Base-by-base conservation (phyloP, 2,113 vertebrate genomes). In the Diadophis punctatus region DNA sequence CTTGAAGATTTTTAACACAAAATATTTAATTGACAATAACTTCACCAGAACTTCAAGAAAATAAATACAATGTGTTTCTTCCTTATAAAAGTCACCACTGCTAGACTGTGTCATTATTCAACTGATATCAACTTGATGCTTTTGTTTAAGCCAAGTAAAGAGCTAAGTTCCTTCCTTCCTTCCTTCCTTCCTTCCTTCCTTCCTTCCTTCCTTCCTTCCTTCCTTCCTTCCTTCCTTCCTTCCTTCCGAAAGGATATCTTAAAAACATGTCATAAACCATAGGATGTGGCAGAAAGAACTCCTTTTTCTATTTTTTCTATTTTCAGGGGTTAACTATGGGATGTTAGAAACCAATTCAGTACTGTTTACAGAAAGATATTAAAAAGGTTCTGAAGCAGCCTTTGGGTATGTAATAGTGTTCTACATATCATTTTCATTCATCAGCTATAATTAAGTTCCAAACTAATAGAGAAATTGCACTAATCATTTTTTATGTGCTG, bases 1-100 rank as follows among this genome's bases (percentile, higher is more conserved):
- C 22, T 88, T 74, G 0, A 56, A 89, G 34, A 0, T 0, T 88
- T 94, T 84, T 16, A 94, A 93, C 46, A 68, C 39, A 93, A 52
- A 60, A 87, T 91, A 92, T 56, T 89, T 68, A 91, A 94, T 85
- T 87, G 0, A 51, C 90, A 90, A 51, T n/a, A 95, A 95, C 91
- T 51, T 93, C 46, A 94, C 20, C 25, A 91, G 3, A 52, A 93
- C 14, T 46, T 91, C 23, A 52, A 90, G n/a, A 53, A 25, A 86
- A 90, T 89, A 88, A 39, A 74, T 1, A 2, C 46, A 22, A 89
- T 91, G 86, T 63, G 8, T 90, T 93, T 94, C 93, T 93, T 93
- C 86, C 43, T 39, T 23, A 86, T 85, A 20, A 52, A 94, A 90
- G n/a, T 43, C 8, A 27, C 0, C n/a, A 30, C 74, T 11, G n/a